Conservation (phyloP, 1,140 invertebrate genomes). For the Lordiphosa mommai region DNA sequence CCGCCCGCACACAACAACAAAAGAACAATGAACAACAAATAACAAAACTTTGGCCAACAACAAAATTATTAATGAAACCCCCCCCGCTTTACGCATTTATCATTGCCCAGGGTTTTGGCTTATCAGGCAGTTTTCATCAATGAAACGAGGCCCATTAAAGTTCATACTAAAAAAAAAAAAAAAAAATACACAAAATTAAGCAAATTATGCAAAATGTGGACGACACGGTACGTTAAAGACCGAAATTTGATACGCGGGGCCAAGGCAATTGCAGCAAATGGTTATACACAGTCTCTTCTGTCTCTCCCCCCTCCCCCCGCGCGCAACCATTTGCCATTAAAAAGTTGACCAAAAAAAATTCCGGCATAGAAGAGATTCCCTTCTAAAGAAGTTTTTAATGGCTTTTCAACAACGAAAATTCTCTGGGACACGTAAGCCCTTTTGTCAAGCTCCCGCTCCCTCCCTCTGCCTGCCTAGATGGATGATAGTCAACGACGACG, state of each 20-base stretch:
- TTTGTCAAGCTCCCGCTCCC: constrained; percentile 13
- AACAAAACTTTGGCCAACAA: constrained; percentile 8
- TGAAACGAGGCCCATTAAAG: constrained; percentile 31
- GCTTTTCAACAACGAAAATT: constrained; percentile 14
- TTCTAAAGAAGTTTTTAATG: constrained; percentile 3
- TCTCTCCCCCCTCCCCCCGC: too few relatives aligned
- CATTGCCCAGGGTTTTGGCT: constrained; percentile 32
- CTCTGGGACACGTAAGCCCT: constrained; percentile 31
- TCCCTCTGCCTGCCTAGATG: too few relatives aligned
- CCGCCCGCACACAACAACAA: background rate
- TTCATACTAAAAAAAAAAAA: constrained; percentile 30
- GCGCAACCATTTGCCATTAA: background rate
- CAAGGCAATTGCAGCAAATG: constrained; percentile 1
- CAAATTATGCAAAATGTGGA: constrained; percentile 33
- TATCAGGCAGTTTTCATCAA: constrained; percentile 39
- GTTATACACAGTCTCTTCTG: background rate
- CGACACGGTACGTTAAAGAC: constrained; percentile 31
- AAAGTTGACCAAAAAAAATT: constrained; percentile 6
- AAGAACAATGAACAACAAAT: constrained; percentile 1
- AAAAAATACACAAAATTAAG: constrained; percentile 36
- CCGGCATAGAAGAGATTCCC: background rate
- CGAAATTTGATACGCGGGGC: background rate
- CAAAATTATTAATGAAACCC: constrained; percentile 26
- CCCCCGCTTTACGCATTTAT: constrained; percentile 32
- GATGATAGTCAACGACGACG: background rate